Percentiles rank a stretch among this genome's conserved stretches.
Evolutionary conservation across 2,797 vertebrate genomes (phyloP).

Genomic region (Schizopygopsis malacanthus): DNA sequence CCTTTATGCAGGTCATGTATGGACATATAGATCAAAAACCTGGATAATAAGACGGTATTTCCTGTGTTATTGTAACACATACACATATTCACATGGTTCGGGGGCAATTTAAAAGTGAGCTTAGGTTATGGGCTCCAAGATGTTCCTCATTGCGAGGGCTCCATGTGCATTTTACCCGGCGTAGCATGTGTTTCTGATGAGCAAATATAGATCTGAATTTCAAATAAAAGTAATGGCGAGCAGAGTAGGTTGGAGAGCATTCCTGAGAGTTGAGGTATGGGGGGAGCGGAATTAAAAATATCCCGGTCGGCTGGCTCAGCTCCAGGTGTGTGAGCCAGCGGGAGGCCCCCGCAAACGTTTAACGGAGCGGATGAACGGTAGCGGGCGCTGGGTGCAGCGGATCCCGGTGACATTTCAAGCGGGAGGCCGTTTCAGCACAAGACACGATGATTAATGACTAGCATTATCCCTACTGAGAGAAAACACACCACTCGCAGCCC

Average conservation of each 20-base stretch:
- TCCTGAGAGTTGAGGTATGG: constrained; percentile 83
- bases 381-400: constrained; percentile 46
- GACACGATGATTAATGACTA: constrained; percentile 84
- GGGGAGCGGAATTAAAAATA: constrained; percentile 85
- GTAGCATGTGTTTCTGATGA: constrained; percentile 95
- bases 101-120: constrained; percentile 45
- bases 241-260: constrained; percentile 87
- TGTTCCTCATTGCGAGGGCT: constrained; percentile 31
- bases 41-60: constrained; percentile 56
- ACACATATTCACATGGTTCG: constrained; percentile 41
- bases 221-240: constrained; percentile 95
- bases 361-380: constrained; percentile 70
- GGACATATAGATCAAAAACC: constrained; percentile 52
- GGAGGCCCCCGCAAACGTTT: constrained; percentile 58
- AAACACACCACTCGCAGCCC: constrained; percentile 57
- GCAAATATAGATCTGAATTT: constrained; percentile 95
- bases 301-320: constrained; percentile 74
- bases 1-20: constrained; percentile 28
- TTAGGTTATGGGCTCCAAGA: constrained; percentile 44
- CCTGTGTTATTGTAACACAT: constrained; percentile 58
- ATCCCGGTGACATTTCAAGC: constrained; percentile 58
- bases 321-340: constrained; percentile 77
- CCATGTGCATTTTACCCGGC: constrained; percentile 67
- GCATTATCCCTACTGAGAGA: constrained; percentile 73
- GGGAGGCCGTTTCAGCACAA: constrained; percentile 68